These are phyloP conservation scores for Microctonus brassicae DNA, from an alignment of 2,888 invertebrate species.

Conservation along the genomic window DNA sequence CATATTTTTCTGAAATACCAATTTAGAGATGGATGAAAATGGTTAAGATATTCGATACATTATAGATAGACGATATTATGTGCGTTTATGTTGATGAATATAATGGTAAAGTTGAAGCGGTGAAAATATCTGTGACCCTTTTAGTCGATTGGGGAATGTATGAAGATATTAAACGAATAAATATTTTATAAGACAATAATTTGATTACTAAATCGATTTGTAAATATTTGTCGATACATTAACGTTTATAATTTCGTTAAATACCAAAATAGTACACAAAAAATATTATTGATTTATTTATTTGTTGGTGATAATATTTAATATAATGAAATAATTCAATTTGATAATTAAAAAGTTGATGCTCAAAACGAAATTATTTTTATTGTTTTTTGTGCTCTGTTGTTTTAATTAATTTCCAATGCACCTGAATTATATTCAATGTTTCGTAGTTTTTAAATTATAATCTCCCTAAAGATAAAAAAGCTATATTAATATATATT, in stretches of 20 bases:
- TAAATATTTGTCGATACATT: background rate
- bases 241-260: background rate
- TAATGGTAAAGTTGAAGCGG: background rate
- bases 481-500: no score
- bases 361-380: no score
- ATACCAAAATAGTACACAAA: background rate
- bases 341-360: no score
- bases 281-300: background rate
- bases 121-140: background rate
- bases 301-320: background rate
- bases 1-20: constrained; percentile 12
- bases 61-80: constrained; percentile 25
- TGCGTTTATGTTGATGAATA: background rate
- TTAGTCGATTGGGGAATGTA: background rate
- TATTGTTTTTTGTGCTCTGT: no score
- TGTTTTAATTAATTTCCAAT: no score
- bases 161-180: background rate
- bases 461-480: no score
- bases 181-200: background rate
- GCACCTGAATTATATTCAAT: no score
- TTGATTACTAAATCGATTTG: background rate
- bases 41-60: background rate
- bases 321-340: no score
- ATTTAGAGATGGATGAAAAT: background rate
- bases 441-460: no score